These are phyloP conservation scores for Pseudococcus longispinus DNA, from an alignment of 2,888 invertebrate genomes.

Conservation along the genomic window DNA sequence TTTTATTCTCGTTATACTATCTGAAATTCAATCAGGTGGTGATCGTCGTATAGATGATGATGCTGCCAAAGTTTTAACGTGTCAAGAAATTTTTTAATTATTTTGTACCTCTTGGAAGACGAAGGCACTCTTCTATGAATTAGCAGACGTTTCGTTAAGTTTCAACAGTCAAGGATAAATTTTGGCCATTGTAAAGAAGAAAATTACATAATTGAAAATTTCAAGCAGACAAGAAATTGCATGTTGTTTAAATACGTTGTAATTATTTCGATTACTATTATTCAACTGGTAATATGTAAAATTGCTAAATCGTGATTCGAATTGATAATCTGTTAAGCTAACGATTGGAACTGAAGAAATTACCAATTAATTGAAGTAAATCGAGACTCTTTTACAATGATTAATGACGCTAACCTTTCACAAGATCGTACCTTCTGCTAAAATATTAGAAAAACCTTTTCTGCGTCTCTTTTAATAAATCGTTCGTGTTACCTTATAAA, in stretches of 20 bases:
- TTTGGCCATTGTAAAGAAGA: not conserved
- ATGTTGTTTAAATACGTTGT: not conserved
- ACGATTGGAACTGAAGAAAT: not conserved
- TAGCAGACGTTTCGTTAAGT: not conserved
- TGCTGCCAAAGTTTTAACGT: not conserved
- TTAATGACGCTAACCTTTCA: slow-evolving; percentile 4
- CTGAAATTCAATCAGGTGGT: slow-evolving; percentile 2
- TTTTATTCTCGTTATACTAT: slow-evolving; percentile 34
- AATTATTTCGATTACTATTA: not conserved
- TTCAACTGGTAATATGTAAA: not conserved
- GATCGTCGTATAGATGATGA: not conserved
- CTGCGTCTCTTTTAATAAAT: not conserved
- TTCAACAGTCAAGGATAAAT: not conserved
- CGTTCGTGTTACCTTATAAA: no score
- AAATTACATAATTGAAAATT: slow-evolving; percentile 7
- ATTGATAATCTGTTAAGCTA: not conserved
- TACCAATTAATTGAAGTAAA: not conserved
- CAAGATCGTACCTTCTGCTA: not conserved
- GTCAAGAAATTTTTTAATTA: slow-evolving; percentile 20
- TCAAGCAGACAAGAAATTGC: not conserved
- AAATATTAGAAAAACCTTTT: not conserved
- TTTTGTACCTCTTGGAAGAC: not conserved
- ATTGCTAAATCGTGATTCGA: slow-evolving; percentile 11
- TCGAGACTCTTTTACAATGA: not conserved
- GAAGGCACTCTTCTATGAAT: not conserved